These are phyloP conservation scores for Drosophila infuscata DNA, from an alignment of 2,888 invertebrate genomes.

Conservation along the genomic window DNA sequence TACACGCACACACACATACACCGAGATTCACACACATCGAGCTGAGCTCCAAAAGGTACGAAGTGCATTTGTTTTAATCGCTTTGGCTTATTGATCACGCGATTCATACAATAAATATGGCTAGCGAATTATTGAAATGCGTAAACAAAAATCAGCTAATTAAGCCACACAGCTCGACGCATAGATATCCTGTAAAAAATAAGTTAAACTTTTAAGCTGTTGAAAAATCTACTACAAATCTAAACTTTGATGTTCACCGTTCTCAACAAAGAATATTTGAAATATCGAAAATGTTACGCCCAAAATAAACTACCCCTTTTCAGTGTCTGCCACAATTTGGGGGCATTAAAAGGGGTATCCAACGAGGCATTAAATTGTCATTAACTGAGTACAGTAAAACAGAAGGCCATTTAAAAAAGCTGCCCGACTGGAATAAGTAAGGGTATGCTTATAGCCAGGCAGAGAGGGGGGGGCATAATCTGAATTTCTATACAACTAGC, in stretches of 20 bases:
- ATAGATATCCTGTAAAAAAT: slow-evolving; percentile 1
- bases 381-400: slow-evolving; percentile 44
- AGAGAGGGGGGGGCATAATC: slow-evolving; percentile 8
- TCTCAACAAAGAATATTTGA: not conserved
- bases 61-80: slow-evolving; percentile 75
- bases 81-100: slow-evolving; percentile 72
- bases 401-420: slow-evolving; percentile 49
- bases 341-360: slow-evolving; percentile 14
- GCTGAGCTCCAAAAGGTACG: slow-evolving; percentile 32
- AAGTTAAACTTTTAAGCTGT: not conserved
- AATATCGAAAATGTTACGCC: not conserved
- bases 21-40: not conserved
- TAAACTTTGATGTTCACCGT: not conserved
- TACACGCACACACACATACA: not conserved
- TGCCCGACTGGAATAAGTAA: slow-evolving; percentile 1
- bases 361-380: slow-evolving; percentile 53
- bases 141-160: not conserved
- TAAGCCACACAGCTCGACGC: not conserved
- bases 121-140: slow-evolving; percentile 17
- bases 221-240: not conserved
- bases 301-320: not conserved
- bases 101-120: slow-evolving; percentile 48
- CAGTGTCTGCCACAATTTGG: not conserved
- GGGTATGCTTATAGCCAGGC: slow-evolving; percentile 8
- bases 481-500: slow-evolving; percentile 37